These are phyloP conservation scores for Mobula hypostoma DNA, from an alignment of 2,113 vertebrate genomes.

Conservation along the genomic window DNA sequence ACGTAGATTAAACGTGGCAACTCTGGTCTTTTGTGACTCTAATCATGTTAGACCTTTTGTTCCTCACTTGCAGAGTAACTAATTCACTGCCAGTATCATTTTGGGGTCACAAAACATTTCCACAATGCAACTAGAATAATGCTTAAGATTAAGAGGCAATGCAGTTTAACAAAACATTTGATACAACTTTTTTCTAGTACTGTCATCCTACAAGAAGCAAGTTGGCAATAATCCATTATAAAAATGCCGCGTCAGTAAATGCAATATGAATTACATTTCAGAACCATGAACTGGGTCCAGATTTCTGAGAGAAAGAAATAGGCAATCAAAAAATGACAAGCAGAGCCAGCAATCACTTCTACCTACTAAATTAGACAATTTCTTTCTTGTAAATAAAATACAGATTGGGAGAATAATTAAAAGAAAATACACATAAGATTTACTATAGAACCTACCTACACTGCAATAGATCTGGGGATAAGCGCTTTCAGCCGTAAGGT, in stretches of 20 bases:
- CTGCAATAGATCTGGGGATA: too few relatives aligned
- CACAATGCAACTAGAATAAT: too few relatives aligned
- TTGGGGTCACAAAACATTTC: too few relatives aligned
- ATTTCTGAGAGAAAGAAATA: not conserved
- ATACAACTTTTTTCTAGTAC: not conserved
- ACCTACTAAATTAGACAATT: not conserved
- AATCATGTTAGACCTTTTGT: too few relatives aligned
- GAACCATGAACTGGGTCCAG: not conserved
- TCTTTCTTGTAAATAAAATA: not conserved
- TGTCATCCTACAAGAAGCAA: not conserved
- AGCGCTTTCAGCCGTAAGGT: too few relatives aligned
- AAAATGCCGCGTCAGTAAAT: not conserved
- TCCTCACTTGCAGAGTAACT: too few relatives aligned
- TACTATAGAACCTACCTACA: too few relatives aligned
- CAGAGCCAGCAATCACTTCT: not conserved
- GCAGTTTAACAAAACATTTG: not conserved
- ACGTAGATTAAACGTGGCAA: too few relatives aligned
- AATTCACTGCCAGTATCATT: too few relatives aligned
- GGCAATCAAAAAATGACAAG: not conserved
- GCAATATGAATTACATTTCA: not conserved
- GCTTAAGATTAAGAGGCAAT: too few relatives aligned
- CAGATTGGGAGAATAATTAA: not conserved
- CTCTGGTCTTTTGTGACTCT: too few relatives aligned
- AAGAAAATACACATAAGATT: not conserved
- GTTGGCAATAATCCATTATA: not conserved